Base-by-base conservation (phyloP, 2,113 vertebrate species). In the Odontesthes bonariensis region DNA sequence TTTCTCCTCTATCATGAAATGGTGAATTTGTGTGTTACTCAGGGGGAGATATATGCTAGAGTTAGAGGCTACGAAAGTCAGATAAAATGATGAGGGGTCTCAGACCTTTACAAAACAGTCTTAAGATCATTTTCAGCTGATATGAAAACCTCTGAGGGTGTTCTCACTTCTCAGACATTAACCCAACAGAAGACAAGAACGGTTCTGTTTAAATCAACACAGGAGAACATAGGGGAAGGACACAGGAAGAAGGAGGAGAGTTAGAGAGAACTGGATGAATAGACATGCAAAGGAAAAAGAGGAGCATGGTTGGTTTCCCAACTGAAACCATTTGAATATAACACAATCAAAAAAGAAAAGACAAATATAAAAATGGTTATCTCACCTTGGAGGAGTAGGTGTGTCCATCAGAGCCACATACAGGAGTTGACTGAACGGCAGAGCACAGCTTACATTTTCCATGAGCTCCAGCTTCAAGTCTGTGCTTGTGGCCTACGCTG, bases 381-480 rank as follows among this genome's bases (percentile, higher is more conserved):
- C 86, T 89, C 33, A 98, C 97, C 95, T 95, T 94, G 62, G 93
- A 92, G 0, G 91, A 89, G 77, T 92, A 92, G 14, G 94, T 96
- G 83, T 98, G 97, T 22, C 97, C 97, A 5, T 99, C 97, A 55
- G 91, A 92, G 33, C 88, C 92, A 67, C 92, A 93, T n/a, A 89
- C 84, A 33, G 92, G 83, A 61, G 31, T 76, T 32, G 89, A 79
- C 7, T 90, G 95, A 0, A 80, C 47, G 20, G 57, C 0, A 0
- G 96, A 93, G 58, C 97, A 99, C 1, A 93, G 89, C 71, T 90
- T 96, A 92, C 97, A 99, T 82, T 95, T 99, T 0, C 86, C 94
- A 53, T 94, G 47, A 89, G 83, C 94, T 1, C 90, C 89, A 22
- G 94, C 76, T 81, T 94, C 96, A 16, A 84, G 67, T 93, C 94